Conservation (phyloP, 2,797 vertebrate genomes). For the Delichon dasypus region DNA sequence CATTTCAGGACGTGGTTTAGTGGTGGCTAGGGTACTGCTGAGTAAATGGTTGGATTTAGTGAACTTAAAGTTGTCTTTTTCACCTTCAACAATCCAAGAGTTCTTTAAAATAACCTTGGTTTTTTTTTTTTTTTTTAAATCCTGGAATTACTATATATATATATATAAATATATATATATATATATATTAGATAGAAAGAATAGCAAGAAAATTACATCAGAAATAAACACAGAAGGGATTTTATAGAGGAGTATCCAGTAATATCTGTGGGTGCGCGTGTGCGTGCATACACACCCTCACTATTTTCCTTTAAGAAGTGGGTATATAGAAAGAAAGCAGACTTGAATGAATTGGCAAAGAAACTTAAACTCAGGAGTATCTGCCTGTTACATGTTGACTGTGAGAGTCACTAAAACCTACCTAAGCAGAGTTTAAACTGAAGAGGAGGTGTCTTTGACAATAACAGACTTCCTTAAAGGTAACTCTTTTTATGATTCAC, state of each 20-base stretch:
- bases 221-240: not conserved
- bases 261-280: accelerated
- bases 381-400: not conserved
- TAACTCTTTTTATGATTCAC: constrained; percentile 6
- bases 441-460: not conserved
- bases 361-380: not conserved
- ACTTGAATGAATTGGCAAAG: not conserved
- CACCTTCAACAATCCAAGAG: not conserved
- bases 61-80: not conserved
- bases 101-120: not conserved
- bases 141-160: not conserved
- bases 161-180: too few relatives aligned
- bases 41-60: not conserved
- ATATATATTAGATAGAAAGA: not conserved
- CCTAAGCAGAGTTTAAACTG: not conserved
- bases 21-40: not conserved
- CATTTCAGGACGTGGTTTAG: not conserved
- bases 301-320: not conserved
- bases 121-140: not conserved
- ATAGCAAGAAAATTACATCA: not conserved
- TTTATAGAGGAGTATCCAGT: not conserved
- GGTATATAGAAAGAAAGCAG: not conserved
- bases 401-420: not conserved
- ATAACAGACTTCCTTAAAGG: not conserved
- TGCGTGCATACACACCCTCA: too few relatives aligned